Percentiles rank a stretch among this genome's conserved stretches.
phyloP scores from a whole-genome alignment of 2,113 vertebrate species.

The Tragelaphus imberbis region DNA sequence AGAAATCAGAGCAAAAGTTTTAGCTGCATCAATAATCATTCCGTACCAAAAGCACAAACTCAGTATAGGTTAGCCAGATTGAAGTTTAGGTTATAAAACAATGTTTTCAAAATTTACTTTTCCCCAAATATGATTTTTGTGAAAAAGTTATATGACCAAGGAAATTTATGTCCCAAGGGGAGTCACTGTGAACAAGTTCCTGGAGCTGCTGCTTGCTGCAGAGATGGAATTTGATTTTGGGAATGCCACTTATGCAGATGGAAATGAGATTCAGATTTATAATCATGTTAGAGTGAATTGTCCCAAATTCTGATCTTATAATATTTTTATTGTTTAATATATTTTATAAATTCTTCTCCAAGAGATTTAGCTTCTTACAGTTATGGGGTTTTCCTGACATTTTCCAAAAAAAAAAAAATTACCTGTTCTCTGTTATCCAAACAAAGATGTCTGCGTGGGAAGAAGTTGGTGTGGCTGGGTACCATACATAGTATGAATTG shows the following conservation, averaged over 20 bases:
- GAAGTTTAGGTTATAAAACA: neutral
- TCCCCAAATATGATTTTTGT: neutral
- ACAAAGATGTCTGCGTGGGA: neutral
- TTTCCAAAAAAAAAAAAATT: neutral
- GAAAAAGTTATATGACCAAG: neutral
- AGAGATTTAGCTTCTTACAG: neutral
- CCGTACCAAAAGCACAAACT: neutral
- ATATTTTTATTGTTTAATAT: neutral
- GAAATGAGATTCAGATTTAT: neutral
- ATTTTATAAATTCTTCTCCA: neutral
- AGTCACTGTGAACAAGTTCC: neutral
- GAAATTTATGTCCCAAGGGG: neutral
- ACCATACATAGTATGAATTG: neutral
- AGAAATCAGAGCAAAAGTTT: neutral
- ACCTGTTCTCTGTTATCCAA: neutral
- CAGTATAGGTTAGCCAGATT: neutral
- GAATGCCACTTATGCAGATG: neutral
- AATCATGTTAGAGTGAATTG: neutral
- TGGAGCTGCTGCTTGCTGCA: neutral
- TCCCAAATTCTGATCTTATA: neutral
- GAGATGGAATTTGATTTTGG: neutral
- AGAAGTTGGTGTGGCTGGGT: fast-evolving
- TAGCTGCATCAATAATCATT: neutral
- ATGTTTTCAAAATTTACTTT: neutral
- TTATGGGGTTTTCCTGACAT: neutral